Evolutionary conservation across 2,113 vertebrate genomes (phyloP).

Genomic region (Lonchura striata): DNA sequence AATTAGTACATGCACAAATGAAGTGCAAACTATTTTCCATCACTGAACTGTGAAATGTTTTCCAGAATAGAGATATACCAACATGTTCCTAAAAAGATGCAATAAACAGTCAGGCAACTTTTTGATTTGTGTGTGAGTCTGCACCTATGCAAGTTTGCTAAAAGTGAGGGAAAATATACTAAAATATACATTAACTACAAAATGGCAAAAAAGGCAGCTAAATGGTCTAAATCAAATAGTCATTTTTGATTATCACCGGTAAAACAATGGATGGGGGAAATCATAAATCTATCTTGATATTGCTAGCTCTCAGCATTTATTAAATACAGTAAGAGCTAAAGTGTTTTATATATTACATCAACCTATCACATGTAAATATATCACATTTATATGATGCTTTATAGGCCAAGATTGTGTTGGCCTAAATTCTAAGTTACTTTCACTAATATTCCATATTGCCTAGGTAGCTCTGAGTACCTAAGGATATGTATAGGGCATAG

Average conservation of each 20-base stretch:
- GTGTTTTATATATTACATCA: conserved; percentile 1
- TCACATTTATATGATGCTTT: neutral
- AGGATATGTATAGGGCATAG: neutral
- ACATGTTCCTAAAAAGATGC: conserved; percentile 22
- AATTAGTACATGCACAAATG: conserved; percentile 74
- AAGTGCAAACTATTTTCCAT: conserved; percentile 71
- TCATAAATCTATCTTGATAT: conserved; percentile 24
- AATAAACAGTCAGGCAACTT: conserved; percentile 31
- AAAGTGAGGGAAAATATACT: neutral
- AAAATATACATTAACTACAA: neutral
- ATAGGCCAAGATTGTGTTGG: neutral
- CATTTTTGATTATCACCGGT: neutral
- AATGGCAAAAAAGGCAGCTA: neutral
- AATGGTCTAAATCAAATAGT: neutral
- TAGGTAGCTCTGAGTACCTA: neutral
- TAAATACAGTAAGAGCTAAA: conserved; percentile 4
- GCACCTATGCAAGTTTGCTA: neutral
- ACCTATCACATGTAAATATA: conserved; percentile 11
- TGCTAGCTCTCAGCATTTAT: conserved; percentile 17
- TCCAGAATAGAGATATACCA: conserved; percentile 38
- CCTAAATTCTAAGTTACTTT: neutral
- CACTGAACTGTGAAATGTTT: conserved; percentile 61
- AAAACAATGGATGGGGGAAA: conserved; percentile 8
- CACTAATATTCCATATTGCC: neutral
- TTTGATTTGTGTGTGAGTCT: conserved; percentile 3